phyloP scores from a whole-genome alignment of 2,888 invertebrate species.

The Coronaproctus castanopsis region DNA sequence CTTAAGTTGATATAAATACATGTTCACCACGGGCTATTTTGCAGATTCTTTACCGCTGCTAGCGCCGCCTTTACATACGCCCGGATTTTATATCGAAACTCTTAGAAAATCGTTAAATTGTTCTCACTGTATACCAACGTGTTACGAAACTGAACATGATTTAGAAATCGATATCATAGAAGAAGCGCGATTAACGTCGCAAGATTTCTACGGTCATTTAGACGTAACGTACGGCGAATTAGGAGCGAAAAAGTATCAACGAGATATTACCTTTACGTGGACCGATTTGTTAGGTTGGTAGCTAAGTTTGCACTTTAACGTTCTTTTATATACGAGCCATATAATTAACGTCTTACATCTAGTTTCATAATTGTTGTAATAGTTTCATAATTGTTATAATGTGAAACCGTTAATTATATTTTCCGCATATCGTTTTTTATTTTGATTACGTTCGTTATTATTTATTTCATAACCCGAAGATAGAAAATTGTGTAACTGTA shows the following conservation, averaged over 20 bases:
- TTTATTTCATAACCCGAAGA: too few relatives aligned
- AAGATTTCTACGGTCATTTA: constrained; percentile 15
- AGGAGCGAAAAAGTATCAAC: constrained; percentile 18
- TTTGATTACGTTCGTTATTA: too few relatives aligned
- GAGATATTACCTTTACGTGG: constrained; percentile 19
- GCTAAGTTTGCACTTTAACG: too few relatives aligned
- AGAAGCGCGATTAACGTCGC: constrained; percentile 8
- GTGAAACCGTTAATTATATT: too few relatives aligned
- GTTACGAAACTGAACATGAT: constrained; percentile 19
- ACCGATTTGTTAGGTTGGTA: constrained; percentile 18
- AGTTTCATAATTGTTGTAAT: background rate
- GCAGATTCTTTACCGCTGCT: constrained; percentile 15
- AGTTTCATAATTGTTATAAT: too few relatives aligned
- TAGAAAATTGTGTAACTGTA: too few relatives aligned
- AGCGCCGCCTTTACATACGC: constrained; percentile 16
- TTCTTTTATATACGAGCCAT: background rate
- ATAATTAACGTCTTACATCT: too few relatives aligned
- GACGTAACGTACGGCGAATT: constrained; percentile 19
- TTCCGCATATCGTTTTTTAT: too few relatives aligned
- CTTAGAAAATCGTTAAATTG: constrained; percentile 18
- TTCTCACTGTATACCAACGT: constrained; percentile 18
- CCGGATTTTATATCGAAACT: constrained; percentile 16
- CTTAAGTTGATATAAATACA: too few relatives aligned
- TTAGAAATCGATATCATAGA: constrained; percentile 15
- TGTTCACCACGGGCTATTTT: too few relatives aligned